Conservation (phyloP, 1,140 invertebrate genomes). For the Drosophila arizonae region DNA sequence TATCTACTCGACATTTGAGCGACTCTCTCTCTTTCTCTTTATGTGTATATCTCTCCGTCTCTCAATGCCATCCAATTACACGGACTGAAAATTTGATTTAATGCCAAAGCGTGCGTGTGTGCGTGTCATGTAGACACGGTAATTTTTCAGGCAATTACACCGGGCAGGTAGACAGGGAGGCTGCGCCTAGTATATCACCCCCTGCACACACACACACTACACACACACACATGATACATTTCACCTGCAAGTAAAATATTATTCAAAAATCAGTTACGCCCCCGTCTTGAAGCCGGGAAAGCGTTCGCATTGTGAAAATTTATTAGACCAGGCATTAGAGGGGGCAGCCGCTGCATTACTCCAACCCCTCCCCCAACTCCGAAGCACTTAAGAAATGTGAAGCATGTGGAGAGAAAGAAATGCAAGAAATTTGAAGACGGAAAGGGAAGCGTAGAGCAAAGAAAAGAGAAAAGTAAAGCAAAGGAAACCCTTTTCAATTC, state of each 20-base stretch:
- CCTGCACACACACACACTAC: constrained; percentile 13
- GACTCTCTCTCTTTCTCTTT: background rate
- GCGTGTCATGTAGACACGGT: constrained; percentile 77
- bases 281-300: constrained; percentile 27
- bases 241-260: constrained; percentile 76
- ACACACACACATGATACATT: constrained; percentile 67
- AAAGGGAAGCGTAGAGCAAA: background rate
- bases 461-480: constrained; percentile 1
- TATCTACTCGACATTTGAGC: background rate
- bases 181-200: constrained; percentile 8
- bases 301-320: constrained; percentile 61
- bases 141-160: constrained; percentile 78
- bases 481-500: constrained; percentile 30
- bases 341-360: constrained; percentile 36
- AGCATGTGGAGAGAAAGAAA: background rate
- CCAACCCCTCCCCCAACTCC: no score
- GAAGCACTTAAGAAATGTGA: constrained; percentile 61
- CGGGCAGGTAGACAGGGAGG: background rate
- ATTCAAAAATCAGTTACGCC: constrained; percentile 76
- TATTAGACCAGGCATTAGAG: constrained; percentile 61
- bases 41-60: background rate
- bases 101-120: constrained; percentile 62
- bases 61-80: constrained; percentile 18
- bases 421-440: background rate
- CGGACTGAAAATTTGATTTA: constrained; percentile 67